Evolutionary conservation across 1,140 invertebrate species (phyloP), one percentile per base, ranked within the genome.

Genomic region (Venturia canescens): DNA sequence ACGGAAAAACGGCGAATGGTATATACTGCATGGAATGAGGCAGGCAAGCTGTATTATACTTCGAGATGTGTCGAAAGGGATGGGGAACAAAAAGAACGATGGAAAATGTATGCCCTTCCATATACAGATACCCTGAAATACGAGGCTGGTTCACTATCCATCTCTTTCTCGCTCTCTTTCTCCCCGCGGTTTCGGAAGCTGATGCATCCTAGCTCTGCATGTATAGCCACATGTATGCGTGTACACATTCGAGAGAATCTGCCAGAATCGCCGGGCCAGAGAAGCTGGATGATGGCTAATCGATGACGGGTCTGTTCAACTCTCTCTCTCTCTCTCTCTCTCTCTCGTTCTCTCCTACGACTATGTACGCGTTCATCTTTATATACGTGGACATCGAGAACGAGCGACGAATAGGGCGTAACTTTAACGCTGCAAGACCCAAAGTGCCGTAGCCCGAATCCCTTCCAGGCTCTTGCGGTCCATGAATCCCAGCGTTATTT

Each of bases 211-310:
- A 23, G n/a, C n/a, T 27, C 3, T 27, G 23, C n/a, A 29, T 31
- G 13, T 69, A 31, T 31, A 18, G 18, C 15, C 31, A 31, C 18
- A 31, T 31, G 31, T 69, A 6, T 21, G 31, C 31, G 9, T 69
- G 27, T 69, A 69, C 21, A 67, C 29, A 71, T 76, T 70, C 74
- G 27, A 60, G 44, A n/a, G 81, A 78, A 71, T 80, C 75, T 76
- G 78, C 79, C 60, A 80, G 82, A 72, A 79, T 71, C 69, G 66
- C 66, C 16, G 66, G 66, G 15, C 67, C 75, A 80, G 82, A 83
- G 60, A 83, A 72, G 66, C 66, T 57, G 50, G 74, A 27, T 83
- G 82, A 83, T 83, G 76, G 82, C 82, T 83, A 83, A 83, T 83
- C 82, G 82, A 83, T 83, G 74, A 80, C 75, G 82, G 72, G 66